Evolutionary conservation across 30 jellyfish, hydroid and myxozoan genomes (phyloP).

Genomic region (Aurelia aurita): DNA sequence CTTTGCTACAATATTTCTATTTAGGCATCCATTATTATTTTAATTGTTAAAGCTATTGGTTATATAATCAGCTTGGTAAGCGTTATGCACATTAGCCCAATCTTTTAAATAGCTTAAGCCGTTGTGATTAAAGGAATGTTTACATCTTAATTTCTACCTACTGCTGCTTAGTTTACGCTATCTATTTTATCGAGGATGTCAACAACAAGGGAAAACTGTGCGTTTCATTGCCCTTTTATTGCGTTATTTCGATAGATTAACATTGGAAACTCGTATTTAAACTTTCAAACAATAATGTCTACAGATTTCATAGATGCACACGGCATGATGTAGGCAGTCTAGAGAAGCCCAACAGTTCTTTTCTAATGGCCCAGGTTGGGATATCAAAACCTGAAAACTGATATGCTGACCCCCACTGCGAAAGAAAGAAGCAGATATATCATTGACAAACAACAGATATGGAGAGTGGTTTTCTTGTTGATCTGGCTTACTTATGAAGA

Average conservation of each 20-base stretch:
- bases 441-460: constrained; percentile 56
- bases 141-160: constrained; percentile 34
- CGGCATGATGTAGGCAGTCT: constrained; percentile 58
- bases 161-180: constrained; percentile 62
- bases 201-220: constrained; percentile 42
- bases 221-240: constrained; percentile 14
- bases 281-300: constrained; percentile 41
- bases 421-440: constrained; percentile 53
- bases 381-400: constrained; percentile 68
- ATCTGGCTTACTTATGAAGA: constrained; percentile 16
- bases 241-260: constrained; percentile 14
- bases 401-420: constrained; percentile 69
- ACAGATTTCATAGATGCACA: constrained; percentile 11
- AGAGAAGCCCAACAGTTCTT: constrained; percentile 34
- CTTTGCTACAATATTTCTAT: no score
- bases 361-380: constrained; percentile 51
- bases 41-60: no score
- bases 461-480: constrained; percentile 33
- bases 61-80: neutral
- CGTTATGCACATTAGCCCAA: neutral
- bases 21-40: no score
- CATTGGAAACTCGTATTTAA: constrained; percentile 11
- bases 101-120: no score
- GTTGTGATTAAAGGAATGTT: constrained; percentile 7
- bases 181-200: constrained; percentile 42